phyloP scores from a whole-genome alignment of 2,888 invertebrate genomes.

The Gryllus longicercus region DNA sequence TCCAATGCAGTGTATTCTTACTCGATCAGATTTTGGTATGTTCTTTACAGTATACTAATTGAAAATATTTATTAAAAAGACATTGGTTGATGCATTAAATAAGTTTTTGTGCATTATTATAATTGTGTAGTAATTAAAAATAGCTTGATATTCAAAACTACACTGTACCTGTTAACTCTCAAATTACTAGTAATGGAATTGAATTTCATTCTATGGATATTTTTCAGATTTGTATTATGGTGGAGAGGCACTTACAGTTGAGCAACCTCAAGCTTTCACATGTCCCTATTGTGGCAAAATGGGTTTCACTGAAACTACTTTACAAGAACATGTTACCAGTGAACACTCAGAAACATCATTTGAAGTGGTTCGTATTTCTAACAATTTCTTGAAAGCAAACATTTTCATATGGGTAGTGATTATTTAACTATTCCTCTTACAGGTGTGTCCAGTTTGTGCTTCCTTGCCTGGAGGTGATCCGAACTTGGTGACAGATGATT shows the following conservation, averaged over 20 bases:
- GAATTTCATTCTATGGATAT: not conserved
- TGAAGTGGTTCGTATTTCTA: constrained; percentile 68
- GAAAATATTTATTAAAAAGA: not conserved
- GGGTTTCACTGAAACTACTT: constrained; percentile 89
- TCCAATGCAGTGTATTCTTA: constrained; percentile 98
- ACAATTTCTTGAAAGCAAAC: not conserved
- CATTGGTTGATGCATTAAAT: not conserved
- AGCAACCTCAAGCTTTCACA: constrained; percentile 93
- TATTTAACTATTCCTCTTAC: constrained; percentile 42
- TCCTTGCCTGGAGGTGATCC: constrained; percentile 95
- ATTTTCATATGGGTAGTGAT: not conserved
- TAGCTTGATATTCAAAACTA: not conserved
- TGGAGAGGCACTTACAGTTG: constrained; percentile 85
- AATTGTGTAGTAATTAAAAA: not conserved
- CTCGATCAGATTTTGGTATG: constrained; percentile 91
- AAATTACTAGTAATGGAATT: not conserved
- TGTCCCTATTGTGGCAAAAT: constrained; percentile 96
- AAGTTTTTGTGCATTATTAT: not conserved
- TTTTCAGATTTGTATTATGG: constrained; percentile 87
- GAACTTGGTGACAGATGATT: constrained; percentile 96
- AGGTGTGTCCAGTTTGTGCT: constrained; percentile 97
- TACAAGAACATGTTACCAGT: constrained; percentile 82
- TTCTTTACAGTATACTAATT: constrained; percentile 17
- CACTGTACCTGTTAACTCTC: not conserved
- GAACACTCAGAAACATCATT: constrained; percentile 89